Evolutionary conservation across 2,888 invertebrate species (phyloP).

Genomic region (Chirona hameri): DNA sequence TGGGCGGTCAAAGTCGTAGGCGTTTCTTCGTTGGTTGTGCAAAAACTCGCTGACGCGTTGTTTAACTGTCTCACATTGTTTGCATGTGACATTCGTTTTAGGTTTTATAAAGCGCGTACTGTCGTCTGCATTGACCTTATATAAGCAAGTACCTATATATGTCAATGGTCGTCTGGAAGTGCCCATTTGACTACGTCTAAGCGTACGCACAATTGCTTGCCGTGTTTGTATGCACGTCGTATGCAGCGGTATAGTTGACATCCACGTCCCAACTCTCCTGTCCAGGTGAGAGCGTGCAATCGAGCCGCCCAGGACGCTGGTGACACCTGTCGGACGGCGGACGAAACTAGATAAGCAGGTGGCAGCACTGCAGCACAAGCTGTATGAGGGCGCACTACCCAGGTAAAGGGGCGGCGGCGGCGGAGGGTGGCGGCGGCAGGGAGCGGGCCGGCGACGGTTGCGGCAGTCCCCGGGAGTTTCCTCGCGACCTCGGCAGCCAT

Average conservation of each 20-base stretch:
- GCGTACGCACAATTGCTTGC: neutral
- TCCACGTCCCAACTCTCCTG: neutral
- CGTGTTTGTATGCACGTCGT: neutral
- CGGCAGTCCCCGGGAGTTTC: neutral
- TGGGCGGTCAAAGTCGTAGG: too few relatives aligned
- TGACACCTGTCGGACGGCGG: neutral
- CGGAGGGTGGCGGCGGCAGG: too few relatives aligned
- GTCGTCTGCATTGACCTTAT: too few relatives aligned
- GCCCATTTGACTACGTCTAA: too few relatives aligned
- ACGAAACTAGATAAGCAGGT: slow-evolving; percentile 13
- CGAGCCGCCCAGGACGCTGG: neutral
- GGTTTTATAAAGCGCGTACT: too few relatives aligned
- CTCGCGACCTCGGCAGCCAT: neutral
- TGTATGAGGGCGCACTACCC: neutral
- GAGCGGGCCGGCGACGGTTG: neutral
- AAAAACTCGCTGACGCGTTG: too few relatives aligned
- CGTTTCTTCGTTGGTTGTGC: too few relatives aligned
- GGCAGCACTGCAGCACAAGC: slow-evolving; percentile 23
- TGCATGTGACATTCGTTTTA: too few relatives aligned
- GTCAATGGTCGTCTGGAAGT: too few relatives aligned
- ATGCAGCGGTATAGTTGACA: neutral
- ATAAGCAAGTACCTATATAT: too few relatives aligned
- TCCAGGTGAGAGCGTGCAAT: neutral
- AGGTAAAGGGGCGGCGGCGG: neutral
- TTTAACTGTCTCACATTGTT: too few relatives aligned